Evolutionary conservation across 92 coral and sea anemone species (phyloP).

Genomic region (Bergia sp.): DNA sequence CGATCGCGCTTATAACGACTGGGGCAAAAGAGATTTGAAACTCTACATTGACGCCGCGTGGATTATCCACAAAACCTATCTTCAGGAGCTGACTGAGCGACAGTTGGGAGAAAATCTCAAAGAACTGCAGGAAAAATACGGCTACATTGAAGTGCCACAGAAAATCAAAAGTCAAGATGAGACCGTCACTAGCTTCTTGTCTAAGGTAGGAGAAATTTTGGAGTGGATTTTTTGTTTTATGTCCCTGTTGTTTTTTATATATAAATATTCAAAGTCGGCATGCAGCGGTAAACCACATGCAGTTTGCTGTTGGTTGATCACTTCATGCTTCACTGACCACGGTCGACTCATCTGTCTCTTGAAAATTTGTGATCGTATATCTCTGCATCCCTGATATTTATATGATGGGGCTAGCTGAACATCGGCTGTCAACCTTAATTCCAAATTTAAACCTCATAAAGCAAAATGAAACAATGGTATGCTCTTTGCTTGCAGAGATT

Average conservation of each 20-base stretch:
- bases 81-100: constrained; percentile 88
- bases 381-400: background rate
- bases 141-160: constrained; percentile 81
- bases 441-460: background rate
- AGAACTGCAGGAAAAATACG: constrained; percentile 88
- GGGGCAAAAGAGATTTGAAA: constrained; percentile 99
- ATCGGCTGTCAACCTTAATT: background rate
- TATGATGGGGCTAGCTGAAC: background rate
- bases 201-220: constrained; percentile 67
- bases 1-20: constrained; percentile 97
- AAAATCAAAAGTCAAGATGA: constrained; percentile 94
- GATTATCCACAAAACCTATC: constrained; percentile 93
- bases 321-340: background rate
- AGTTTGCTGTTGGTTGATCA: background rate
- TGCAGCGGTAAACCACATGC: background rate
- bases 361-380: background rate
- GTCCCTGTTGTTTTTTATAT: background rate
- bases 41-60: constrained; percentile 99
- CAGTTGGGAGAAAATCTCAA: constrained; percentile 77
- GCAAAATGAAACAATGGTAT: too few species aligned
- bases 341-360: background rate
- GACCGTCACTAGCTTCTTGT: constrained; percentile 76
- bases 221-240: background rate
- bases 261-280: background rate
- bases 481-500: background rate